These are phyloP conservation scores for Halictus ligatus DNA, from an alignment of 2,888 invertebrate species.

Conservation along the genomic window DNA sequence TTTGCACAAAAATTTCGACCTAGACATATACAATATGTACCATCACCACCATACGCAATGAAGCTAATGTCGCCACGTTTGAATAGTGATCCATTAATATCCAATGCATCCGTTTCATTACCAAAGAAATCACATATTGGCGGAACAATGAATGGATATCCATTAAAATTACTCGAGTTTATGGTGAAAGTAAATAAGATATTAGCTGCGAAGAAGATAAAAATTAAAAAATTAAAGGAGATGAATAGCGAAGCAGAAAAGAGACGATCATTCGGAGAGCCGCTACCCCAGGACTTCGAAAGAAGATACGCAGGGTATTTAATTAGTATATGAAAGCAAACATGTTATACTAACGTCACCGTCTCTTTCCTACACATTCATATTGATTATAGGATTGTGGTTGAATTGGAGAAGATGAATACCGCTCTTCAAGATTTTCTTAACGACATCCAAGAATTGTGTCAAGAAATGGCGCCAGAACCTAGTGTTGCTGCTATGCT, in stretches of 20 bases:
- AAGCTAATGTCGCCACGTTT: slow-evolving; percentile 81
- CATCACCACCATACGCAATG: slow-evolving; percentile 81
- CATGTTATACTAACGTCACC: neutral
- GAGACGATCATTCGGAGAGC: slow-evolving; percentile 91
- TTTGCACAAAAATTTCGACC: slow-evolving; percentile 93
- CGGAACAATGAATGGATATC: slow-evolving; percentile 91
- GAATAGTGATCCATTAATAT: slow-evolving; percentile 90
- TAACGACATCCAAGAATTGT: slow-evolving; percentile 93
- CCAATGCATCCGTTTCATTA: slow-evolving; percentile 80
- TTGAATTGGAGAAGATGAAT: slow-evolving; percentile 96
- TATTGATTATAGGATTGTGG: slow-evolving; percentile 85
- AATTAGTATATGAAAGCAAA: slow-evolving; percentile 36
- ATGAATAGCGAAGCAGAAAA: slow-evolving; percentile 97
- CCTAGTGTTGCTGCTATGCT: slow-evolving; percentile 94
- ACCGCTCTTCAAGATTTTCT: slow-evolving; percentile 94
- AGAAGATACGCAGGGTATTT: slow-evolving; percentile 92
- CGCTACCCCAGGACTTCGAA: slow-evolving; percentile 94
- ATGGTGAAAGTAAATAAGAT: slow-evolving; percentile 95
- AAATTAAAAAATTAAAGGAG: slow-evolving; percentile 91
- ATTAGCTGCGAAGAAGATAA: slow-evolving; percentile 91
- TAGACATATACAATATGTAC: slow-evolving; percentile 86
- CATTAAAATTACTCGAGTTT: slow-evolving; percentile 92
- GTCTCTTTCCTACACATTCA: neutral
- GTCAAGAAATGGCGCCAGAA: slow-evolving; percentile 94
- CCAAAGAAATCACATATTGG: slow-evolving; percentile 84